A percentile compares a stretch with the other conserved stretches of the same genome.
Conservation (phyloP, 2,888 invertebrate species). For the Netelia fuscicornis region DNA sequence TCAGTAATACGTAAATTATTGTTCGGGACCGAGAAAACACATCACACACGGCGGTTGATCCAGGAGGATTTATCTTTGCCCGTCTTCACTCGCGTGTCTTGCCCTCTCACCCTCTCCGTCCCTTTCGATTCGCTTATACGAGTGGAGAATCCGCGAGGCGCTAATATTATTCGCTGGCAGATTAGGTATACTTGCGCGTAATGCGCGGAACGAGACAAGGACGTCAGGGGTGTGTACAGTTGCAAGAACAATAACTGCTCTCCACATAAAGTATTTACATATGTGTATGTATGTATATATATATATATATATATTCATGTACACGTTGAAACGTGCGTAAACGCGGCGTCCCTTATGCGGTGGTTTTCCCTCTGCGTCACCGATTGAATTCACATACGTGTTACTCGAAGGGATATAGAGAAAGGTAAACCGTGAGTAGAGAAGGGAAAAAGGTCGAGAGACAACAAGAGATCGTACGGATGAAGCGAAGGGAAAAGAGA, state of each 20-base stretch:
- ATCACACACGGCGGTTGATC: slow-evolving; percentile 34
- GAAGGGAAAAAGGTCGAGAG: slow-evolving; percentile 14
- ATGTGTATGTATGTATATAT: not conserved
- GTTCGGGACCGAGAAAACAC: slow-evolving; percentile 30
- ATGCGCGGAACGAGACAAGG: slow-evolving; percentile 51
- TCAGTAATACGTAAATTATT: slow-evolving; percentile 59
- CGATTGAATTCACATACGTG: slow-evolving; percentile 48
- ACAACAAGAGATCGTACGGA: slow-evolving; percentile 30
- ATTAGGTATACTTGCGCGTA: slow-evolving; percentile 58
- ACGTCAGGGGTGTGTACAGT: slow-evolving; percentile 14
- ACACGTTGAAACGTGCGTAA: slow-evolving; percentile 7
- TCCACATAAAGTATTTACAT: slow-evolving; percentile 9
- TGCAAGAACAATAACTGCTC: slow-evolving; percentile 61
- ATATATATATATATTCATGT: slow-evolving; percentile 4
- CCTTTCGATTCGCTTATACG: slow-evolving; percentile 15
- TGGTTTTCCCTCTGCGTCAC: slow-evolving; percentile 14
- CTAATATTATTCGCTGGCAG: slow-evolving; percentile 52
- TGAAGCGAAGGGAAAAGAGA: slow-evolving; percentile 54
- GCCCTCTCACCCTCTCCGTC: not conserved
- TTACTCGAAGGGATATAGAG: slow-evolving; percentile 40
- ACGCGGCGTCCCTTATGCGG: slow-evolving; percentile 22
- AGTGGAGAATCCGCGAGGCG: slow-evolving; percentile 45
- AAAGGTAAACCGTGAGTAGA: slow-evolving; percentile 26
- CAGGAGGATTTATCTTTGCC: slow-evolving; percentile 36
- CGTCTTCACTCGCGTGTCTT: not conserved